These are phyloP conservation scores for Eleginops maclovinus DNA, from an alignment of 2,113 vertebrate species.

Conservation along the genomic window DNA sequence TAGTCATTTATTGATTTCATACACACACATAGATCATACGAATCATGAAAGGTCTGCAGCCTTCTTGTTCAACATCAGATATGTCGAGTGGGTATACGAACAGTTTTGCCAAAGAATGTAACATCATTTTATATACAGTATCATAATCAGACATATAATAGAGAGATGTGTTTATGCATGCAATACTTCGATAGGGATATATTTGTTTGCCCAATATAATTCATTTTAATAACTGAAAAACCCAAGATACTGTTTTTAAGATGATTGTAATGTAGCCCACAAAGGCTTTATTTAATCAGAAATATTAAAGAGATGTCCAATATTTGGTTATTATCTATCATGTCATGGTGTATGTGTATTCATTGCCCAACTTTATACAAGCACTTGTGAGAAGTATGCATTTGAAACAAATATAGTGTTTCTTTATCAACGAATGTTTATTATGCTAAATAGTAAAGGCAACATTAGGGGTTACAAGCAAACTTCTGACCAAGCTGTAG, in stretches of 20 bases:
- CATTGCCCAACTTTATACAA: not conserved
- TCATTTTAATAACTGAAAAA: not conserved
- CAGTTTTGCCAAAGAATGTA: not conserved
- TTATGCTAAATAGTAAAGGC: not conserved
- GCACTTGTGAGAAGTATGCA: not conserved
- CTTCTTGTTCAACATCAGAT: not conserved
- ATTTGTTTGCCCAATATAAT: not conserved
- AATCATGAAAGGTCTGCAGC: too few species aligned
- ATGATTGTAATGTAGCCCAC: not conserved
- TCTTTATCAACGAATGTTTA: not conserved
- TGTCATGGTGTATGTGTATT: not conserved
- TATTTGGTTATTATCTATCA: not conserved
- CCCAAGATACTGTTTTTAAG: not conserved
- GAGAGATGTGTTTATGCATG: not conserved
- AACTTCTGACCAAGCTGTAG: not conserved
- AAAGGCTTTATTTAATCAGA: not conserved
- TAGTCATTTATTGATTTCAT: slow-evolving; percentile 4
- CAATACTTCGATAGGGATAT: not conserved
- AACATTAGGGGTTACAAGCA: not conserved
- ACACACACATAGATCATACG: not conserved
- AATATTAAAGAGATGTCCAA: not conserved
- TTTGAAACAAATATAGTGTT: not conserved
- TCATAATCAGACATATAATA: not conserved
- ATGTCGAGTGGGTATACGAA: not conserved
- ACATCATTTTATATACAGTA: not conserved